Evolutionary conservation across 2,113 vertebrate genomes (phyloP).

Genomic region (Hemibagrus wyckioides): DNA sequence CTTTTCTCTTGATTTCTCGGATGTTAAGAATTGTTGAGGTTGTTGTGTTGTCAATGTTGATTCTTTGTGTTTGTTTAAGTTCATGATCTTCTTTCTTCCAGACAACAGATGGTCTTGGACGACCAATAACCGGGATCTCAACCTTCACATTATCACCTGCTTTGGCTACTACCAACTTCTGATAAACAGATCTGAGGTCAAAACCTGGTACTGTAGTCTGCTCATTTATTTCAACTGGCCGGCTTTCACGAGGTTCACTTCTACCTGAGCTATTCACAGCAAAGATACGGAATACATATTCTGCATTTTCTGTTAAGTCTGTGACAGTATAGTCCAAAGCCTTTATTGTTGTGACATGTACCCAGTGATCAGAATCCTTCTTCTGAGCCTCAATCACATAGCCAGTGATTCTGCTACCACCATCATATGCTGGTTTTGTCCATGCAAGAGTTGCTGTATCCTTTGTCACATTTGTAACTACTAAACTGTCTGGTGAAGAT

Average conservation of each 20-base stretch:
- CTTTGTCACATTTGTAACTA: constrained; percentile 88
- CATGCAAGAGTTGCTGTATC: constrained; percentile 90
- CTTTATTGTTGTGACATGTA: constrained; percentile 87
- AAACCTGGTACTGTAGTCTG: constrained; percentile 88
- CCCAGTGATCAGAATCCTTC: constrained; percentile 90
- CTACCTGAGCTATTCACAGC: constrained; percentile 94
- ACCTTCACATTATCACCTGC: constrained; percentile 96
- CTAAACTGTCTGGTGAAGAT: constrained; percentile 89
- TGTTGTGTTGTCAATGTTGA: constrained; percentile 89
- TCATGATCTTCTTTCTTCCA: constrained; percentile 89
- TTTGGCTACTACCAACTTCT: constrained; percentile 90
- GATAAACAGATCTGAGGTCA: constrained; percentile 90
- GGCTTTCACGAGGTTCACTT: constrained; percentile 94
- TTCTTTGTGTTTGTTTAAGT: constrained; percentile 92
- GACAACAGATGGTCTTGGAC: constrained; percentile 88
- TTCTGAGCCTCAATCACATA: constrained; percentile 96
- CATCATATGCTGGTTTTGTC: constrained; percentile 92
- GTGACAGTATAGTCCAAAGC: constrained; percentile 85
- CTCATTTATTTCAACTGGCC: constrained; percentile 88
- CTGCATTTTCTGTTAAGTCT: constrained; percentile 88
- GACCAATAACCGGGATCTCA: constrained; percentile 93
- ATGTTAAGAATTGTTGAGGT: constrained; percentile 94
- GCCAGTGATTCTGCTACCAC: constrained; percentile 95
- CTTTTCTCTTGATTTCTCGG: constrained; percentile 83
- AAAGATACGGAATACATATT: constrained; percentile 96